Evolutionary conservation across 1,140 invertebrate genomes (phyloP), one percentile per base, ranked within the genome.

Genomic region (Dolichoris vasculosae): DNA sequence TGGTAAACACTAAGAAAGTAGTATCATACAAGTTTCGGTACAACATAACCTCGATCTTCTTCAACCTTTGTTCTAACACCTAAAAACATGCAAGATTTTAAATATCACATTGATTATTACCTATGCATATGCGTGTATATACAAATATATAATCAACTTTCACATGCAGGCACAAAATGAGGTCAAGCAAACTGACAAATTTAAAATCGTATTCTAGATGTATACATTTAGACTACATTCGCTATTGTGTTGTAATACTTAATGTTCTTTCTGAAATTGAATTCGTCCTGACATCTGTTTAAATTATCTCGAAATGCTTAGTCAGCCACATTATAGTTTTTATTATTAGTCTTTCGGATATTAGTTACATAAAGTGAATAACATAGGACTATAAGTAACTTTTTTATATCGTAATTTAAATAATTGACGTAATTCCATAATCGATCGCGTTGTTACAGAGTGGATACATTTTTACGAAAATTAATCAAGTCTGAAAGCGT

Each of bases 11-110:
- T 17, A 86, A 59, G 30, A 82, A 43, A 20, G 55, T 43, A 11
- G 11, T 8, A 67, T 67, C 69, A 26, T 51, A 48, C 9, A 38
- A 11, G 0, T 23, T 85, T 48, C 4, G n/a, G 0, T 32, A 40
- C 11, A 82, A 82, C 79, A 82, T 86, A 82, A 86, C 84, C 79
- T 82, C 59, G 43, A 51, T 40, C 59, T 71, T 35, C 17, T 48
- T 59, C 7, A 55, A 78, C 32, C 0, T 26, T n/a, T 51, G 8
- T 26, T 11, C 71, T n/a, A n/a, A n/a, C n/a, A n/a, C n/a, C n/a
- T n/a, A n/a, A n/a, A n/a, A n/a, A n/a, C n/a, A n/a, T n/a, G n/a
- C n/a, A n/a, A n/a, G n/a, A n/a, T n/a, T n/a, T n/a, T n/a, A n/a
- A n/a, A n/a, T 59, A 59, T 59, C 7, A 59, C 23, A 26, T 59